Conservation (phyloP, 2,797 vertebrate species). For the Sebastes diaconus region DNA sequence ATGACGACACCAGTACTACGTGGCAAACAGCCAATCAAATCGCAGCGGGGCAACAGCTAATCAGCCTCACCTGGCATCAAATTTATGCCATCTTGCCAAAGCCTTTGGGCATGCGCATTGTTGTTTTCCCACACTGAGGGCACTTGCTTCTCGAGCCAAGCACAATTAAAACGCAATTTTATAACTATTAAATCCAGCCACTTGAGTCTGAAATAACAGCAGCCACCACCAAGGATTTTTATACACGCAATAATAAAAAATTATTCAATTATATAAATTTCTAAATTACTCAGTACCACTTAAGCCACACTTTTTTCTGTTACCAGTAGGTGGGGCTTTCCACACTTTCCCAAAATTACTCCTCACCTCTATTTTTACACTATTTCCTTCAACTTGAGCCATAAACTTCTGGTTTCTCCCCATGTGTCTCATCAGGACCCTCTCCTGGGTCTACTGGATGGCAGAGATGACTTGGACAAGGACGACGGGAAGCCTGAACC, state of each 20-base stretch:
- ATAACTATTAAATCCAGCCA: background rate
- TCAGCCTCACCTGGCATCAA: too few species aligned
- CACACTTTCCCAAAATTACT: background rate
- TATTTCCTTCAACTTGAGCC: background rate
- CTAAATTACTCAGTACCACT: background rate
- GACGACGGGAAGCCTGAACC: slow-evolving; percentile 94
- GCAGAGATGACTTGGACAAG: slow-evolving; percentile 93
- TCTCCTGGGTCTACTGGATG: slow-evolving; percentile 90
- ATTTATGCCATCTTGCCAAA: background rate
- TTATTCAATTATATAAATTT: background rate
- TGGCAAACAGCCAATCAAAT: background rate
- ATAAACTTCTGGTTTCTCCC: background rate
- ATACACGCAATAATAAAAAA: background rate
- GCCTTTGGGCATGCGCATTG: background rate
- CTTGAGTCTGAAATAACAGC: background rate
- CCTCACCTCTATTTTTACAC: background rate
- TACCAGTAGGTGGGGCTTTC: background rate
- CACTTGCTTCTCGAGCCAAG: background rate
- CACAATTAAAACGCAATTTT: background rate
- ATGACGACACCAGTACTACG: background rate
- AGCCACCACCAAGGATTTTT: background rate
- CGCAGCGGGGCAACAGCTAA: background rate
- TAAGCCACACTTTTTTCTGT: background rate
- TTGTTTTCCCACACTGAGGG: too few species aligned
- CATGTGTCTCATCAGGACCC: slow-evolving; percentile 84